Conservation (phyloP, 2,888 invertebrate species). For the Drosophila sordidapex region DNA sequence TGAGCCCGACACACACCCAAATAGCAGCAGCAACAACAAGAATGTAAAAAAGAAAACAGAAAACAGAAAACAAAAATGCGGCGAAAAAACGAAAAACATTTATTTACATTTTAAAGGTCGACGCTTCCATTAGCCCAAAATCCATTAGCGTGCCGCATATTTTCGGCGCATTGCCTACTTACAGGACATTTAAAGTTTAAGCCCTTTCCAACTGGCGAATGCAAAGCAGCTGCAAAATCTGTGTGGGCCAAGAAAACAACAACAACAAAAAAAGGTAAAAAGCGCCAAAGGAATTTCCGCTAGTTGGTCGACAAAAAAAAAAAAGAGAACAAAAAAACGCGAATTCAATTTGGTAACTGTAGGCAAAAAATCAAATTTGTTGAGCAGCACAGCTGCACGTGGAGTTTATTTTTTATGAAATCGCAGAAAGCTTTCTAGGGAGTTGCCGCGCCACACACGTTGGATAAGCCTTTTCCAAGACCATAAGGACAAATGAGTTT, state of each 20-base stretch:
- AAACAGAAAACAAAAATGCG: not conserved
- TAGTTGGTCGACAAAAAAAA: slow-evolving; percentile 15
- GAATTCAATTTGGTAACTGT: slow-evolving; percentile 47
- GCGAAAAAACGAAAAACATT: slow-evolving; percentile 46
- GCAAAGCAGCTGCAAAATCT: slow-evolving; percentile 48
- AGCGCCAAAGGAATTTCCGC: slow-evolving; percentile 34
- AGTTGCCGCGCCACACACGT: slow-evolving; percentile 15
- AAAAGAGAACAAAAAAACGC: slow-evolving; percentile 13
- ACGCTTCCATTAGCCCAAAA: slow-evolving; percentile 74
- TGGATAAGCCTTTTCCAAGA: slow-evolving; percentile 27
- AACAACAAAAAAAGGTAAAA: slow-evolving; percentile 16
- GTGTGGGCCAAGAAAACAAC: slow-evolving; percentile 24
- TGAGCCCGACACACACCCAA: slow-evolving; percentile 32
- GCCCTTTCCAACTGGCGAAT: slow-evolving; percentile 15
- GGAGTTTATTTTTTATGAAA: slow-evolving; percentile 14
- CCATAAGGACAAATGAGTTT: slow-evolving; percentile 31
- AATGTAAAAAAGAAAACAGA: not conserved
- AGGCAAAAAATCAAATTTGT: slow-evolving; percentile 19
- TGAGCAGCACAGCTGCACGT: slow-evolving; percentile 1
- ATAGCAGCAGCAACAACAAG: slow-evolving; percentile 21
- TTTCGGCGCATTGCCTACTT: slow-evolving; percentile 68
- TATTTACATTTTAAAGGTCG: slow-evolving; percentile 78
- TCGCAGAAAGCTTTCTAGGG: slow-evolving; percentile 17
- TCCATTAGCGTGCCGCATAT: slow-evolving; percentile 76
- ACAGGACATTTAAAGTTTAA: slow-evolving; percentile 68